These are phyloP conservation scores for Pagrus major DNA, from an alignment of 2,113 vertebrate species.

Conservation along the genomic window DNA sequence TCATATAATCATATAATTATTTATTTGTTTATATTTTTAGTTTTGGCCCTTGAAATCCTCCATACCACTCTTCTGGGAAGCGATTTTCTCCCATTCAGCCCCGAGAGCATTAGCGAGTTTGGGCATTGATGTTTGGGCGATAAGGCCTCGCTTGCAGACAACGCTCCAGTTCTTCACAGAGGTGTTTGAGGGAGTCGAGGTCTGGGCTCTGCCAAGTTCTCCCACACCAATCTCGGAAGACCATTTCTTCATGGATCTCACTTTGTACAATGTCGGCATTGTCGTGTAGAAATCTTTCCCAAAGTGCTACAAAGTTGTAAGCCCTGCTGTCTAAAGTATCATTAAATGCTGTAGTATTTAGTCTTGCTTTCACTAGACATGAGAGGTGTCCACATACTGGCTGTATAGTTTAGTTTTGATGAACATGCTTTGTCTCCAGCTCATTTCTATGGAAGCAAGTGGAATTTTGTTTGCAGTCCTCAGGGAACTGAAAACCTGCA, in stretches of 20 bases:
- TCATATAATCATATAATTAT: too few relatives aligned
- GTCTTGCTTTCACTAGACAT: not conserved
- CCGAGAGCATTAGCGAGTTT: not conserved
- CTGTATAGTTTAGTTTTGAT: constrained; percentile 16
- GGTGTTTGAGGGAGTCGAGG: not conserved
- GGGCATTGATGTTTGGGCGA: not conserved
- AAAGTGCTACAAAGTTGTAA: constrained; percentile 11
- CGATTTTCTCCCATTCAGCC: not conserved
- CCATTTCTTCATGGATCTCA: not conserved
- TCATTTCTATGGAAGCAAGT: not conserved
- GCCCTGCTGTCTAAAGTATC: not conserved
- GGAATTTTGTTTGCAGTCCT: not conserved
- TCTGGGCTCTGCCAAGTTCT: constrained; percentile 7
- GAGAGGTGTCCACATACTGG: not conserved
- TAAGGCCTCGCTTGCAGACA: not conserved
- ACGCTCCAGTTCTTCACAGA: not conserved
- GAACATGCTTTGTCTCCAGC: not conserved
- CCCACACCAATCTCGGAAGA: not conserved
- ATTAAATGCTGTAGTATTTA: not conserved
- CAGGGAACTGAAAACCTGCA: not conserved
- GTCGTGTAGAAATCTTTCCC: constrained; percentile 13
- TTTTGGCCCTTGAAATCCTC: too few relatives aligned
- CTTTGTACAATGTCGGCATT: constrained; percentile 10
- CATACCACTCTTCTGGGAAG: constrained; percentile 32
- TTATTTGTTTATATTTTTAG: too few relatives aligned